phyloP scores from a whole-genome alignment of 2,888 invertebrate species.

The Mycalesis mineus region DNA sequence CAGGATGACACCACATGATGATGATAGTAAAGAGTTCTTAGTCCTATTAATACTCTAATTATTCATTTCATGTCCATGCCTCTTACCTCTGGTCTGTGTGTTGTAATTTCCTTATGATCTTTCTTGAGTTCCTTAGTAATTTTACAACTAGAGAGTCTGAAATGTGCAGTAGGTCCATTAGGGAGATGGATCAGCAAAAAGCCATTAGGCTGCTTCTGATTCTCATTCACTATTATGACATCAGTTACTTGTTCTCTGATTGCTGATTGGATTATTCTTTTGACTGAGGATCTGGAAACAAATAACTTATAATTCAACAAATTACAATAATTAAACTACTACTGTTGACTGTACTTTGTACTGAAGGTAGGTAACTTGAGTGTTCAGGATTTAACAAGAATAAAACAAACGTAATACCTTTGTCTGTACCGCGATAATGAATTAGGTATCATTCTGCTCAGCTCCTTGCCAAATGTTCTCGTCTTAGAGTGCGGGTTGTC shows the following conservation, averaged over 20 bases:
- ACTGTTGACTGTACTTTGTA: too few relatives aligned
- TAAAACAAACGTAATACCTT: constrained; percentile 44
- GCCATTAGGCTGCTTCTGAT: constrained; percentile 94
- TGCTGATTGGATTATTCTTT: constrained; percentile 94
- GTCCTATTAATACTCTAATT: not conserved
- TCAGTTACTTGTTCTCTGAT: constrained; percentile 89
- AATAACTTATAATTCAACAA: too few relatives aligned
- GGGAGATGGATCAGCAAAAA: constrained; percentile 95
- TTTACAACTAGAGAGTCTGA: constrained; percentile 94
- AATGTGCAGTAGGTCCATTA: constrained; percentile 97
- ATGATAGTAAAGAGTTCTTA: too few relatives aligned
- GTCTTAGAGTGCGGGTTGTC: constrained; percentile 95
- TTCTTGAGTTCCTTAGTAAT: constrained; percentile 91
- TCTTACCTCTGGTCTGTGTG: constrained; percentile 90
- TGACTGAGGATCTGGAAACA: constrained; percentile 86
- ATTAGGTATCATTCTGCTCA: constrained; percentile 94
- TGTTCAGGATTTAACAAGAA: not conserved
- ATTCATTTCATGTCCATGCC: not conserved
- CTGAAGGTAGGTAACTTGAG: too few relatives aligned
- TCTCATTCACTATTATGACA: constrained; percentile 95
- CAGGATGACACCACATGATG: too few relatives aligned
- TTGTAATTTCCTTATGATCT: constrained; percentile 87
- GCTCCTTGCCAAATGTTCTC: constrained; percentile 93
- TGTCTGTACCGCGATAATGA: constrained; percentile 90
- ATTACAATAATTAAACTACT: too few relatives aligned